Base-by-base conservation (phyloP, 2,113 vertebrate genomes). In the Myanophis thanlyinensis region DNA sequence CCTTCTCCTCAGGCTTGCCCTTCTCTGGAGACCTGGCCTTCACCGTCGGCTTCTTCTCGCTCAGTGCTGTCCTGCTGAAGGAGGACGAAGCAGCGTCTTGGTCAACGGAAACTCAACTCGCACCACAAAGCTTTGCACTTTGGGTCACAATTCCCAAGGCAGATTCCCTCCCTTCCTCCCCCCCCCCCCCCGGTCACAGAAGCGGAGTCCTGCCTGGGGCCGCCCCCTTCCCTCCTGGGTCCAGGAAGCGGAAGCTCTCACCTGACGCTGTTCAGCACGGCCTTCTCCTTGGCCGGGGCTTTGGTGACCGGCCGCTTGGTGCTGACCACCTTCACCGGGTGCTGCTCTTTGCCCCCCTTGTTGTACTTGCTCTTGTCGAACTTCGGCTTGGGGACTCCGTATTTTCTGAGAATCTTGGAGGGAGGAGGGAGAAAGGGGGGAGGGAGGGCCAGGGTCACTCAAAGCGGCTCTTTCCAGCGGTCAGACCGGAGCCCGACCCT, bases 1-100 rank as follows among this genome's bases (percentile, higher is more conserved):
- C 99, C 95, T 99, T 99, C 90, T 99, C 99, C 0, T 99, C 99
- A 44, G 99, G 98, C 93, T 98, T 98, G 91, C 98, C 97, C 96
- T 99, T 99, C 95, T 99, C 99, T 2, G 99, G 99, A 93, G 99
- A 99, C 94, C 99, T 99, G 4, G 99, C 98, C 93, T 99, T 99
- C 88, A 99, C 98, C 0, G 98, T 98, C 0, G 98, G 98, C 93
- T 99, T 99, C 97, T 99, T 99, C 97, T 99, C 99, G 96, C 98
- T 99, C 95, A 99, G 95, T 49, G 99, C 99, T 44, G 99, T 99
- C 96, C 99, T 99, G 96, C 94, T 98, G 49, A n/a, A 91, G 54
- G 91, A 90, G 54, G 93, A 92, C 91, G 92, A 0, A 0, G n/a
- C 48, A 3, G 11, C 4, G 1, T 0, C 11, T 95, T 13, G 86